Evolutionary conservation across 2,113 vertebrate genomes (phyloP).

Genomic region (Pica pica): DNA sequence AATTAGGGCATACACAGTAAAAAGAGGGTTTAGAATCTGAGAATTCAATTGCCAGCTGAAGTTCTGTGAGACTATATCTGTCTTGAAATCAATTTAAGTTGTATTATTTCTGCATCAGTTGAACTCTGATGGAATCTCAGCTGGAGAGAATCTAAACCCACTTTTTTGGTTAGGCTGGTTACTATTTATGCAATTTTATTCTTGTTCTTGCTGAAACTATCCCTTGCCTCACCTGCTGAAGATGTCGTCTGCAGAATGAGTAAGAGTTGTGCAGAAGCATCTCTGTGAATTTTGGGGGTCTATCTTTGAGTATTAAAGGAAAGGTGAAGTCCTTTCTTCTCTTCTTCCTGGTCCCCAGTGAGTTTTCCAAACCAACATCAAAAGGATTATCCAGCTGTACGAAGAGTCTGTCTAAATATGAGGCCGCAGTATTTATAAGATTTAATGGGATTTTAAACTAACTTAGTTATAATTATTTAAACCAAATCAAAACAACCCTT

Average conservation of each 20-base stretch:
- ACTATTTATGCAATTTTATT: not conserved
- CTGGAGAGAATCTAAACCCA: not conserved
- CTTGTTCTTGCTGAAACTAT: not conserved
- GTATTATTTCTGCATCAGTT: not conserved
- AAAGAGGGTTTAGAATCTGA: not conserved
- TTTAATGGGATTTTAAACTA: not conserved
- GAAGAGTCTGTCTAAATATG: not conserved
- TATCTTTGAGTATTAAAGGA: not conserved
- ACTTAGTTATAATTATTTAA: not conserved
- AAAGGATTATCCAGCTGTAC: not conserved
- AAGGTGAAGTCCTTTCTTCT: not conserved
- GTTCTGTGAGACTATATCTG: not conserved
- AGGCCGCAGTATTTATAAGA: not conserved
- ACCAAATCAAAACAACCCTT: not conserved
- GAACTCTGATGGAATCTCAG: not conserved
- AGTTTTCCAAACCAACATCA: not conserved
- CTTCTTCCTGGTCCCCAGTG: not conserved
- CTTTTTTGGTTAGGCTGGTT: not conserved
- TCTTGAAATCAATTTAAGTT: not conserved
- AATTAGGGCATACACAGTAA: not conserved
- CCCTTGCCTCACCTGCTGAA: not conserved
- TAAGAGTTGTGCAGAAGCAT: not conserved
- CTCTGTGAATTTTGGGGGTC: not conserved
- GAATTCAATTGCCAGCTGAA: not conserved
- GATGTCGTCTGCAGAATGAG: not conserved